Percentiles rank a stretch among this genome's conserved stretches.
Evolutionary conservation across 2,113 vertebrate genomes (phyloP).

Genomic region (Bombycilla garrulus): DNA sequence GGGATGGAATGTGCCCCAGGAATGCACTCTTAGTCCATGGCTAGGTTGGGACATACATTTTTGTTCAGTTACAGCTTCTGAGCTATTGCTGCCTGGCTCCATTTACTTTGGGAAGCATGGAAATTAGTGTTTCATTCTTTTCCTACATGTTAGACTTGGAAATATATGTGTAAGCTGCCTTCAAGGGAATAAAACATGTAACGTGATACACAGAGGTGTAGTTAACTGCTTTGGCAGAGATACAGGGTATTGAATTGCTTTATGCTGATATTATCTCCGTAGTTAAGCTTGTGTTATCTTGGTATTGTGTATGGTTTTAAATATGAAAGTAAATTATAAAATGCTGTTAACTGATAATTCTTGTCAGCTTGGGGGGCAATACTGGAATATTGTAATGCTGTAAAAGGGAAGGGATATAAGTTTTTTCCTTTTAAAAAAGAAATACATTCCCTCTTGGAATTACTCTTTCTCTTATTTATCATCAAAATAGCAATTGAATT

Average conservation of each 20-base stretch:
- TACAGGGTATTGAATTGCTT: not conserved
- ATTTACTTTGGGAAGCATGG: not conserved
- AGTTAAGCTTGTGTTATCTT: constrained; percentile 16
- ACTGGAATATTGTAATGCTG: not conserved
- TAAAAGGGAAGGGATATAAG: not conserved
- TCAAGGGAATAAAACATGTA: not conserved
- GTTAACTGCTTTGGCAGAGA: not conserved
- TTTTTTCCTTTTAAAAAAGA: not conserved
- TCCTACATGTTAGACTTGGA: not conserved
- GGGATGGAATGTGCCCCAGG: not conserved
- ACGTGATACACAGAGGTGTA: not conserved
- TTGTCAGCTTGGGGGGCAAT: not conserved
- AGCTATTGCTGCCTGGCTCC: not conserved
- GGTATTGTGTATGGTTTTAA: not conserved
- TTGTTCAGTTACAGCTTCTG: not conserved
- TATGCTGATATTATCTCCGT: constrained; percentile 6
- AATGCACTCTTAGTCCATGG: rapidly evolving
- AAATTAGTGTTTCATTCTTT: not conserved
- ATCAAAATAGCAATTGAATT: not conserved
- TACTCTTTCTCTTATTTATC: not conserved
- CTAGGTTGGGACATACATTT: rapidly evolving
- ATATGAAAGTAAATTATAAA: not conserved
- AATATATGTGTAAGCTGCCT: not conserved
- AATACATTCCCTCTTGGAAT: not conserved
- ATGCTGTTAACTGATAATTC: not conserved